Evolutionary conservation across 2,888 invertebrate species (phyloP), one percentile per base, ranked within the genome.

Genomic region (Lasiommata megera): DNA sequence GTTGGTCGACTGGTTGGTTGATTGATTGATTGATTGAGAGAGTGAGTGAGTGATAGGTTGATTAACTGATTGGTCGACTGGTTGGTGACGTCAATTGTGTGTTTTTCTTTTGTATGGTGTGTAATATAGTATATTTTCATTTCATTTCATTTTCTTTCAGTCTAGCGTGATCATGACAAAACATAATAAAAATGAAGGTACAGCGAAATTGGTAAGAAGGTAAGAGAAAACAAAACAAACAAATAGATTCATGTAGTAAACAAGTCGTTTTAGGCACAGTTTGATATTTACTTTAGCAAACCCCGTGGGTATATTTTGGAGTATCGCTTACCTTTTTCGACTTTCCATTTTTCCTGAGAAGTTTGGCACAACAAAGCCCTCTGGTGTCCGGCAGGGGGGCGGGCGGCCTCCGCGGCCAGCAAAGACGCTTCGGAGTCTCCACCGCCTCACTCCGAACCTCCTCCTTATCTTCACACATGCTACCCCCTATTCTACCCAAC

Each of bases 291-390:
- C 29, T 46, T 6, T 28, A 11, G 6, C 29, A 16, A 31, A 16
- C 31, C 16, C 16, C 31, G 8, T 16, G 31, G 44, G 46, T 31
- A 16, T 29, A 29, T 40, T 38, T 51, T 40, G 38, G 16, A 51
- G 38, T 11, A 29, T 29, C 37, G 51, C 51, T 51, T 52, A 95
- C 95, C 93, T 96, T 96, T 84, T 95, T 95, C 51, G 96, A 95
- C 77, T 94, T 94, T 68, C 96, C 96, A 85, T 95, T 96, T 90
- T 95, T 95, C 77, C 94, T 92, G 57, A 96, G 93, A 67, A 96
- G 91, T 84, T 96, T 96, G 75, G 94, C 94, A 85, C 96, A 96
- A 83, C 95, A 95, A 79, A 95, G 95, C 64, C 96, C 96, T 64
- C 95, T 93, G 71, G 94, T 95, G 84, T 96, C 96, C 62, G 90